These are phyloP conservation scores for Lindbergichthys nudifrons DNA, from an alignment of 2,797 vertebrate species.

Conservation along the genomic window DNA sequence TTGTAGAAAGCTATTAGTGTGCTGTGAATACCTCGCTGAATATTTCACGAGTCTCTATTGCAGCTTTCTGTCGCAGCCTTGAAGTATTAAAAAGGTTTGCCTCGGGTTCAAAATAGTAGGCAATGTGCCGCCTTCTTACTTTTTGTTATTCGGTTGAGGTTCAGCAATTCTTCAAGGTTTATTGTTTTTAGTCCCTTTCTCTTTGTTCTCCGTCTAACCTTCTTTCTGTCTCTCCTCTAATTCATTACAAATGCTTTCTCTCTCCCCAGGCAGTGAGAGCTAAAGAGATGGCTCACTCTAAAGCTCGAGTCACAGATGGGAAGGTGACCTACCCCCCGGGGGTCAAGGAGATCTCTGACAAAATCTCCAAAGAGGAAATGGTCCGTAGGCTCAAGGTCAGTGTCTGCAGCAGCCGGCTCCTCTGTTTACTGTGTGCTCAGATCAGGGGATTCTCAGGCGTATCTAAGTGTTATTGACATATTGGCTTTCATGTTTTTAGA, in stretches of 20 bases:
- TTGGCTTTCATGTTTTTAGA: background rate
- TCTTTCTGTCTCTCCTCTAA: background rate
- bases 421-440: background rate
- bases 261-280: slow-evolving; percentile 85
- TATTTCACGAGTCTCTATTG: slow-evolving; percentile 58
- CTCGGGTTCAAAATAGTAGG: slow-evolving; percentile 14
- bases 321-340: slow-evolving; percentile 99
- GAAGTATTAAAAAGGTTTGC: slow-evolving; percentile 43
- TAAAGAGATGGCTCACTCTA: slow-evolving; percentile 98
- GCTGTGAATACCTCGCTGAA: slow-evolving; percentile 54
- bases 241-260: slow-evolving; percentile 36
- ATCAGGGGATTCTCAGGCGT: background rate
- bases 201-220: background rate
- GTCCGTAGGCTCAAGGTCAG: slow-evolving; percentile 96
- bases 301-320: slow-evolving; percentile 96
- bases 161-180: slow-evolving; percentile 8
- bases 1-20: slow-evolving; percentile 41
- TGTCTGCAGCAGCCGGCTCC: background rate
- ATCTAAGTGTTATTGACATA: background rate
- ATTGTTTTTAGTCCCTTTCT: background rate
- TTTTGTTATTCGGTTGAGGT: slow-evolving; percentile 1
- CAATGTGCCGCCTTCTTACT: background rate
- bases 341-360: slow-evolving; percentile 99
- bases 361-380: slow-evolving; percentile 99
- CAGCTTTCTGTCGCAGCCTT: slow-evolving; percentile 33